Percentiles rank a stretch among this genome's conserved stretches.
Conservation (phyloP, 2,113 vertebrate species). For the Plectropomus leopardus region DNA sequence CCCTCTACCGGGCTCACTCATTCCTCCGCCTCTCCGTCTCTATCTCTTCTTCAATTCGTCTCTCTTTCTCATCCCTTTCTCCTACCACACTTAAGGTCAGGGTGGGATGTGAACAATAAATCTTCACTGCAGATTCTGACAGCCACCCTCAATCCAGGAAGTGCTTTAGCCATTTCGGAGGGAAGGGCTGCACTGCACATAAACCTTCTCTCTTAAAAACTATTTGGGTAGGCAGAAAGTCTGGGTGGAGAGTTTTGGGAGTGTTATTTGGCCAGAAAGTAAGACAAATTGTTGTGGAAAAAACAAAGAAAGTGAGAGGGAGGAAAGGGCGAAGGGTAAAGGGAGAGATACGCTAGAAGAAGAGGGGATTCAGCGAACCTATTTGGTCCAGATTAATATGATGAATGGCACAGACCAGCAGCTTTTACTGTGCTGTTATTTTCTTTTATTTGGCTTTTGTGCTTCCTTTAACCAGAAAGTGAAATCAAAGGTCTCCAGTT, state of each 20-base stretch:
- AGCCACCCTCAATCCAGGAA: slow-evolving; percentile 72
- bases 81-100: slow-evolving; percentile 69
- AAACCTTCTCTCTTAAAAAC: slow-evolving; percentile 58
- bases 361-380: slow-evolving; percentile 31
- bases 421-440: slow-evolving; percentile 57
- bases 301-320: slow-evolving; percentile 35
- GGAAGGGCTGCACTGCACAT: slow-evolving; percentile 34
- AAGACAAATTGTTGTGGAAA: slow-evolving; percentile 61
- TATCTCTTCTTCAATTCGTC: slow-evolving; percentile 61
- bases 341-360: slow-evolving; percentile 35
- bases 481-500: slow-evolving; percentile 46
- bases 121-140: slow-evolving; percentile 72
- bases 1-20: slow-evolving; percentile 33
- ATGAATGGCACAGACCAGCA: slow-evolving; percentile 56
- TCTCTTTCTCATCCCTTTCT: slow-evolving; percentile 51
- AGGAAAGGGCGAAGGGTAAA: slow-evolving; percentile 45
- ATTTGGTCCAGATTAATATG: slow-evolving; percentile 70
- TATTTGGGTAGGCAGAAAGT: slow-evolving; percentile 67
- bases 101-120: slow-evolving; percentile 72
- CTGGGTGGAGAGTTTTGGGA: slow-evolving; percentile 30
- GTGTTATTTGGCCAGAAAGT: slow-evolving; percentile 51
- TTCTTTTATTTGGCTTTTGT: slow-evolving; percentile 58
- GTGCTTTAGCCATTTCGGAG: slow-evolving; percentile 43
- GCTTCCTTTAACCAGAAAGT: slow-evolving; percentile 43
- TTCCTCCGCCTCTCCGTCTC: slow-evolving; percentile 34